These are phyloP conservation scores for Halichondria panicea DNA, from an alignment of 37 sponge, comb jelly and placozoan species.

Conservation along the genomic window DNA sequence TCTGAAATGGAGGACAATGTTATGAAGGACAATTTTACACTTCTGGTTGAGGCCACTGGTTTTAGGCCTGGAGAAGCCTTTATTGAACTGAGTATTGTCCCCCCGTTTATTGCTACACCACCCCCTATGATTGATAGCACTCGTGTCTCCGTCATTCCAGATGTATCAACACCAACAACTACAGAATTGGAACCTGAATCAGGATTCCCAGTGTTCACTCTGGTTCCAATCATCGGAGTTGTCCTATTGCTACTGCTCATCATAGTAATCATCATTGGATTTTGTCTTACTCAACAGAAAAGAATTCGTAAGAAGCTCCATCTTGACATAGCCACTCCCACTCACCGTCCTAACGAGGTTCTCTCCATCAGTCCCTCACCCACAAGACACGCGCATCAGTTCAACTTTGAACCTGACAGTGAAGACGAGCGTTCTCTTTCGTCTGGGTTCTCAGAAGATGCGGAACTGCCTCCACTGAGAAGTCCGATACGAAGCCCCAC, in stretches of 20 bases:
- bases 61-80: slow-evolving; percentile 26
- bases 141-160: not conserved
- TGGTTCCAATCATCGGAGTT: slow-evolving; percentile 55
- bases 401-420: not conserved
- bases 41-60: slow-evolving; percentile 17
- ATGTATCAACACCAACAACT: too few species aligned
- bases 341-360: not conserved
- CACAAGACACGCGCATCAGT: not conserved
- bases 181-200: not conserved
- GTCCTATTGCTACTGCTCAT: slow-evolving; percentile 26
- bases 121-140: not conserved
- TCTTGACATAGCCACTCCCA: not conserved
- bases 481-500: slow-evolving; percentile 20
- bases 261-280: slow-evolving; percentile 11
- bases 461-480: not conserved
- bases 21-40: slow-evolving; percentile 16
- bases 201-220: slow-evolving; percentile 35
- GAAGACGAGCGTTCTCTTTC: slow-evolving; percentile 7
- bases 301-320: slow-evolving; percentile 19
- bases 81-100: not conserved
- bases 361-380: not conserved
- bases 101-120: too few species aligned
- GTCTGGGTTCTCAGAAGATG: slow-evolving; percentile 40
- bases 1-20: slow-evolving; percentile 1
- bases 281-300: slow-evolving; percentile 48